Percentiles rank a stretch among this genome's conserved stretches.
Conservation (phyloP, 2,113 vertebrate genomes). For the Cariama cristata region DNA sequence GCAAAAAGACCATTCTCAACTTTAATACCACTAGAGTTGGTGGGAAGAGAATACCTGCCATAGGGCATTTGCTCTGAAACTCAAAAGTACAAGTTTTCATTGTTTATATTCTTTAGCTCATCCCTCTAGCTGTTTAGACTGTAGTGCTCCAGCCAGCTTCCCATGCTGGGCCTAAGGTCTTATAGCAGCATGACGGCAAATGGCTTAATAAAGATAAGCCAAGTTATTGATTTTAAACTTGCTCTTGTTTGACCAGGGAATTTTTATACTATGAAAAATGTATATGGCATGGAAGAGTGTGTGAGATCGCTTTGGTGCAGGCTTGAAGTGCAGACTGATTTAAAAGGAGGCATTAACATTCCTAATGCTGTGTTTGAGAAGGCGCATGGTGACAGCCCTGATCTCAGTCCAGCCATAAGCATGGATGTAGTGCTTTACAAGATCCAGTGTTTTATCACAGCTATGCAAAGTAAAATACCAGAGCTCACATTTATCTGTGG, state of each 20-base stretch:
- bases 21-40: background rate
- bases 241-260: background rate
- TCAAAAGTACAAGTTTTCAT: background rate
- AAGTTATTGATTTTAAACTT: background rate
- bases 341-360: background rate
- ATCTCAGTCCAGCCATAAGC: background rate
- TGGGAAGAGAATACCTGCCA: background rate
- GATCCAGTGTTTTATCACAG: background rate
- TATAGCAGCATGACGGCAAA: background rate
- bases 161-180: background rate
- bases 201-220: background rate
- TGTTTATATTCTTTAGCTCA: slow-evolving; percentile 6
- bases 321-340: background rate
- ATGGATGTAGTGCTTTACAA: background rate
- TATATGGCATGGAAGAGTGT: background rate
- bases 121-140: background rate
- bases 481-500: background rate
- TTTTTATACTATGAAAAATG: slow-evolving; percentile 9
- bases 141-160: background rate
- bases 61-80: background rate
- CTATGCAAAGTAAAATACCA: background rate
- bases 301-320: background rate
- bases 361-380: background rate
- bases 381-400: background rate
- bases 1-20: background rate